Percentiles rank a stretch among this genome's conserved stretches.
Evolutionary conservation across 2,797 vertebrate species (phyloP).

Genomic region (Anas flavirostris): DNA sequence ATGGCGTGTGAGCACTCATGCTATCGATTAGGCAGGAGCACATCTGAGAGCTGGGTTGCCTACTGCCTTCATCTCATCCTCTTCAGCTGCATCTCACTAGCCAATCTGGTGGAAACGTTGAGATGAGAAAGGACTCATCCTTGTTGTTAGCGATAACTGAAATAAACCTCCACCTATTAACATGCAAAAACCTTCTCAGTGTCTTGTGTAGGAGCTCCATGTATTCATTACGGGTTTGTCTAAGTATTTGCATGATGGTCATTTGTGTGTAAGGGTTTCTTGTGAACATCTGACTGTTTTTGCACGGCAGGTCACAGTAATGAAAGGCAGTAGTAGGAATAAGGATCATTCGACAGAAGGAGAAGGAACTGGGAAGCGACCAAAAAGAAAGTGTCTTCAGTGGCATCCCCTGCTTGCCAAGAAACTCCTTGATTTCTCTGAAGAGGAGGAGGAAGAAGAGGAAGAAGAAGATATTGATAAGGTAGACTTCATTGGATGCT

Average conservation of each 20-base stretch:
- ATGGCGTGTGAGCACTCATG: background rate
- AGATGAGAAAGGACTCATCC: background rate
- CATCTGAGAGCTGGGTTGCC: background rate
- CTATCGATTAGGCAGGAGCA: background rate
- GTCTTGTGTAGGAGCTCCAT: background rate
- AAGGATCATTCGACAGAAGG: slow-evolving; percentile 91
- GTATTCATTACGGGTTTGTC: background rate
- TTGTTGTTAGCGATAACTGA: background rate
- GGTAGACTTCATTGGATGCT: slow-evolving; percentile 74
- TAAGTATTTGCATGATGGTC: background rate
- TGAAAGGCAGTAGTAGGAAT: slow-evolving; percentile 95
- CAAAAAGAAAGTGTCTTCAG: slow-evolving; percentile 98
- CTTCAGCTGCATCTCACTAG: background rate
- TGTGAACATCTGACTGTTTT: slow-evolving; percentile 13
- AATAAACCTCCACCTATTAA: background rate
- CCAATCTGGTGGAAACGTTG: background rate
- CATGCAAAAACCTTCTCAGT: background rate
- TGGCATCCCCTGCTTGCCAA: slow-evolving; percentile 98
- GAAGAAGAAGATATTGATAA: slow-evolving; percentile 95
- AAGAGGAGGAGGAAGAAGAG: slow-evolving; percentile 97
- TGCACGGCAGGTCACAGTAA: slow-evolving; percentile 84
- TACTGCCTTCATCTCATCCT: background rate
- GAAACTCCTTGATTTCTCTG: slow-evolving; percentile 95
- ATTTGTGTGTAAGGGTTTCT: background rate
- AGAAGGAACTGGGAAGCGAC: slow-evolving; percentile 92